Evolutionary conservation across 1,140 invertebrate genomes (phyloP), one percentile per base, ranked within the genome.

Genomic region (Apis cerana): DNA sequence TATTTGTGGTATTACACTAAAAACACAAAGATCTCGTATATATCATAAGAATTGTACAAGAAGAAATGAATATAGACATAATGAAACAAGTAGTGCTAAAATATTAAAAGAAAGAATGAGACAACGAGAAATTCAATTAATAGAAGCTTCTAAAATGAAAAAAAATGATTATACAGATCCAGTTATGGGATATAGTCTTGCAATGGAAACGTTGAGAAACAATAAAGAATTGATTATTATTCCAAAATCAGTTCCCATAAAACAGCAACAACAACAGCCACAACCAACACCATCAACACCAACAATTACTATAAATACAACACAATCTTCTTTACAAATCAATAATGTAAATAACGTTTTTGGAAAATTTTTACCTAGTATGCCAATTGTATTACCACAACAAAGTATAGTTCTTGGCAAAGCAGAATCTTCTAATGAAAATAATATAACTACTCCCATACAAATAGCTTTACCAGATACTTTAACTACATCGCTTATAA

Each of bases 161-260:
- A 91, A 75, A 67, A 90, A 80, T 10, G 89, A 94, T 78, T 92
- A 94, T 48, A 78, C 90, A 43, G 90, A 94, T 83, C 91, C 92
- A 19, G 64, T 89, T 0, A 87, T 72, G 9, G 91, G 85, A 5
- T 85, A 91, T 69, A 90, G 83, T 23, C 89, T 82, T 27, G 91
- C 90, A 9, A 86, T 94, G 48, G 91, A 94, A 71, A 82, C 77
- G 1, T 74, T 94, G 61, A 86, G 87, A 43, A 93, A 91, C 17
- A 94, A 94, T 43, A 88, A 92, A 2, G 93, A 94, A 67, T 64
- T 94, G 3, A 91, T 94, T 61, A 90, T 94, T 15, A 93, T 93
- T 76, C 92, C 92, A 17, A 92, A 92, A 83, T 85, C 85, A 13
- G 69, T 80, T n/a, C 23, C 89, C 58, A 12, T 61, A 15, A 84